Conservation (phyloP, 2,797 vertebrate species). For the Myripristis murdjan region DNA sequence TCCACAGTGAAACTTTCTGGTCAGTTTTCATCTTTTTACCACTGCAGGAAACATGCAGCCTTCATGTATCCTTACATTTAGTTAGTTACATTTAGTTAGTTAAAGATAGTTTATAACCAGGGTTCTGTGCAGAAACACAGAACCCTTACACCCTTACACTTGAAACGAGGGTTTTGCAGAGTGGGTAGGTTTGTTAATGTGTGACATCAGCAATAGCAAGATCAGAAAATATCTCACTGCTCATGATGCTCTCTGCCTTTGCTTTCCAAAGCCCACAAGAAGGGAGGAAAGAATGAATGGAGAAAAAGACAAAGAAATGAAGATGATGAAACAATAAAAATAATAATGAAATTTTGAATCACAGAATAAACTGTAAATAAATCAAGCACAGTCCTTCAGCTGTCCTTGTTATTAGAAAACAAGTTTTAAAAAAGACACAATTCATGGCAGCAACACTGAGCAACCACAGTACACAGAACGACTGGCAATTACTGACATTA, state of each 20-base stretch:
- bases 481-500: no score
- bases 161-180: background rate
- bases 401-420: conserved; percentile 17
- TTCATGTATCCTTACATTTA: background rate
- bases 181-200: background rate
- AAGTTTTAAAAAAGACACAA: conserved; percentile 1
- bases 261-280: conserved; percentile 11
- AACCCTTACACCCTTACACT: no score
- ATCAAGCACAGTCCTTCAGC: background rate
- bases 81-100: background rate
- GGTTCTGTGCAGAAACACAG: background rate
- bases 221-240: no score
- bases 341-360: conserved; percentile 38
- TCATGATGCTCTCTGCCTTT: background rate
- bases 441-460: background rate
- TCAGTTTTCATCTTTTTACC: background rate
- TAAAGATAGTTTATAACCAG: background rate
- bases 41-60: background rate
- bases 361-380: conserved; percentile 3
- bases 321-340: background rate
- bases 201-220: no score
- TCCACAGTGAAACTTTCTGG: background rate
- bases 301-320: conserved; percentile 3
- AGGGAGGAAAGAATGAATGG: background rate
- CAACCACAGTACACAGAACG: background rate